A percentile compares a stretch with the other conserved stretches of the same genome.
Evolutionary conservation across 2,888 invertebrate genomes (phyloP).

Genomic region (Lymantria monacha): DNA sequence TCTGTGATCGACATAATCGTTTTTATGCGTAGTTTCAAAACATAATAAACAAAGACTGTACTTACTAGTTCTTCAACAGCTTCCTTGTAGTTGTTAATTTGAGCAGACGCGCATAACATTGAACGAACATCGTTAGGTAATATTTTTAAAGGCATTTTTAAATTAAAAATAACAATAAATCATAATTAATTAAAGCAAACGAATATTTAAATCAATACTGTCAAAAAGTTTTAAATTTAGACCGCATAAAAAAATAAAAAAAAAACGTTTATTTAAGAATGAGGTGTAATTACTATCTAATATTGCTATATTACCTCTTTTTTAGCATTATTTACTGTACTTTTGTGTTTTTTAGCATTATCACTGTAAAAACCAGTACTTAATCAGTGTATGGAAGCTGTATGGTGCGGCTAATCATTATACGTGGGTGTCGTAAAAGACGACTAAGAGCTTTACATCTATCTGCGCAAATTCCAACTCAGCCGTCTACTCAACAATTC

Average conservation of each 20-base stretch:
- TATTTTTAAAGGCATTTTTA: conserved; percentile 50
- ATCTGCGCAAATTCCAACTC: no score
- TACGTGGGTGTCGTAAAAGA: no score
- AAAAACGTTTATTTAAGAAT: background rate
- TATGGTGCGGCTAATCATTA: no score
- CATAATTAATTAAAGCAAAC: background rate
- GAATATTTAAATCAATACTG: background rate
- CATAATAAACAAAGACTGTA: background rate
- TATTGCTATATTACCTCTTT: background rate
- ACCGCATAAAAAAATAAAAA: background rate
- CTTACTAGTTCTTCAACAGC: conserved; percentile 85
- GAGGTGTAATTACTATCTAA: background rate
- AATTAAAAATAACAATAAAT: conserved; percentile 9
- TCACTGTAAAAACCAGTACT: no score
- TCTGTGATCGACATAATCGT: no score
- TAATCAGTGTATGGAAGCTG: no score
- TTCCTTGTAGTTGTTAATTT: conserved; percentile 79
- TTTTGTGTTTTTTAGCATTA: no score
- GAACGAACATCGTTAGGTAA: conserved; percentile 70
- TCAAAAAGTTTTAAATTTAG: background rate
- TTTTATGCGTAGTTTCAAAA: no score
- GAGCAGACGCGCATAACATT: conserved; percentile 79
- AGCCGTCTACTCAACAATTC: no score
- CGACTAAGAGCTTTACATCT: no score
- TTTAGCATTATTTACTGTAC: background rate